Percentiles rank a stretch among this genome's conserved stretches.
These are phyloP conservation scores for Sprattus sprattus DNA, from an alignment of 2,113 vertebrate species.

Conservation along the genomic window DNA sequence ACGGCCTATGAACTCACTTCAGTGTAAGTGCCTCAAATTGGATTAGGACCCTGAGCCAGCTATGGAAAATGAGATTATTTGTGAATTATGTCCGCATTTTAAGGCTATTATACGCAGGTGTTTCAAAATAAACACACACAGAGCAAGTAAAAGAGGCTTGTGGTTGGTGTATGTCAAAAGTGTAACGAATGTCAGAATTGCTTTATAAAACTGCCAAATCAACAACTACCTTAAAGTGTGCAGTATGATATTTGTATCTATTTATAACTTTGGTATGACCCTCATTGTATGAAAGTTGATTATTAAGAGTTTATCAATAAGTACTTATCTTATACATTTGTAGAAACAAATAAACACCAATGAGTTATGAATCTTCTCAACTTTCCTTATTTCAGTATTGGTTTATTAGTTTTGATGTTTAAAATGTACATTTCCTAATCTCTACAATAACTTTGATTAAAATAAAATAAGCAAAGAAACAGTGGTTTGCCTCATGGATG, in stretches of 20 bases:
- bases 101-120: not conserved
- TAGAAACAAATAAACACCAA: not conserved
- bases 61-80: not conserved
- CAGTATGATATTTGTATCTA: too few relatives aligned
- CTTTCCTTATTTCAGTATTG: not conserved
- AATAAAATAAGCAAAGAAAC: not conserved
- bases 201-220: too few relatives aligned
- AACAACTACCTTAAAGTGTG: too few relatives aligned
- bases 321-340: not conserved
- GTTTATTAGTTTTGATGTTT: too few relatives aligned
- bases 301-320: not conserved
- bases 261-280: too few relatives aligned
- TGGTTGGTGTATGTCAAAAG: too few relatives aligned
- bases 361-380: too few relatives aligned
- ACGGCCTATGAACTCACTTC: not conserved
- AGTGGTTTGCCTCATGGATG: not conserved
- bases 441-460: not conserved
- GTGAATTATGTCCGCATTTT: not conserved
- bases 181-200: too few relatives aligned
- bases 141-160: too few relatives aligned
- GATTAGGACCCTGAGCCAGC: not conserved
- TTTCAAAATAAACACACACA: slow-evolving; percentile 10
- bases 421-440: too few relatives aligned
- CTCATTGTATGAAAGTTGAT: not conserved
- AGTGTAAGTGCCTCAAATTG: not conserved